Evolutionary conservation across 2,797 vertebrate species (phyloP).

Genomic region (Etheostoma perlongum): DNA sequence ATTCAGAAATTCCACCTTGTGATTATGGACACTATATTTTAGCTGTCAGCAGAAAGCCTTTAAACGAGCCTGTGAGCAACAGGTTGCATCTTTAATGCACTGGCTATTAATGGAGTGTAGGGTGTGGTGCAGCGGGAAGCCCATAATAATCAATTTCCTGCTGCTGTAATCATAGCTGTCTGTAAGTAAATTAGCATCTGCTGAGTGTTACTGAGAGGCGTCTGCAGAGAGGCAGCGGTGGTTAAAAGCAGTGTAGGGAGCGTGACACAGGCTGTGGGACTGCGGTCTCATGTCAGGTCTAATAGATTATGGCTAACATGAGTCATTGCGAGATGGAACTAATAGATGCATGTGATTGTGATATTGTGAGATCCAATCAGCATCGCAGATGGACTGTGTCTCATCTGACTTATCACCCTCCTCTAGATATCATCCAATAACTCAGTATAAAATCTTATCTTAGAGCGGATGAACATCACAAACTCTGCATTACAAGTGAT

Average conservation of each 20-base stretch:
- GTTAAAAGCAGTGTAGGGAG: constrained; percentile 42
- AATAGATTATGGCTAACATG: constrained; percentile 65
- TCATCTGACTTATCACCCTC: constrained; percentile 55
- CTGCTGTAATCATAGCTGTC: constrained; percentile 86
- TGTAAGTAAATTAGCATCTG: constrained; percentile 85
- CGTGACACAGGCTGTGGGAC: constrained; percentile 48
- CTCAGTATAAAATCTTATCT: constrained; percentile 54
- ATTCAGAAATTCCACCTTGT: constrained; percentile 30
- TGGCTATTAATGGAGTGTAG: constrained; percentile 79
- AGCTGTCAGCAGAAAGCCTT: constrained; percentile 49
- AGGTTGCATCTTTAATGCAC: constrained; percentile 79
- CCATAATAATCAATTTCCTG: constrained; percentile 87
- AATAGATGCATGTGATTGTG: constrained; percentile 64
- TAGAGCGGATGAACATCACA: constrained; percentile 37
- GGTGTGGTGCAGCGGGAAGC: constrained; percentile 75
- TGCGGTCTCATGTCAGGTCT: constrained; percentile 34
- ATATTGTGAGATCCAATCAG: constrained; percentile 61
- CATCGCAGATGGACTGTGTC: constrained; percentile 33
- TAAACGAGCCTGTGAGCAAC: constrained; percentile 69
- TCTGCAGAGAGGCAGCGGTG: constrained; percentile 54
- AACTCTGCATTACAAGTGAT: constrained; percentile 40
- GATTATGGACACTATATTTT: constrained; percentile 32
- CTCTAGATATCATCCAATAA: constrained; percentile 42
- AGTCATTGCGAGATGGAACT: constrained; percentile 57
- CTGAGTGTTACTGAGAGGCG: constrained; percentile 66